Evolutionary conservation across 2,888 invertebrate genomes (phyloP).

Genomic region (Morpho achilles): DNA sequence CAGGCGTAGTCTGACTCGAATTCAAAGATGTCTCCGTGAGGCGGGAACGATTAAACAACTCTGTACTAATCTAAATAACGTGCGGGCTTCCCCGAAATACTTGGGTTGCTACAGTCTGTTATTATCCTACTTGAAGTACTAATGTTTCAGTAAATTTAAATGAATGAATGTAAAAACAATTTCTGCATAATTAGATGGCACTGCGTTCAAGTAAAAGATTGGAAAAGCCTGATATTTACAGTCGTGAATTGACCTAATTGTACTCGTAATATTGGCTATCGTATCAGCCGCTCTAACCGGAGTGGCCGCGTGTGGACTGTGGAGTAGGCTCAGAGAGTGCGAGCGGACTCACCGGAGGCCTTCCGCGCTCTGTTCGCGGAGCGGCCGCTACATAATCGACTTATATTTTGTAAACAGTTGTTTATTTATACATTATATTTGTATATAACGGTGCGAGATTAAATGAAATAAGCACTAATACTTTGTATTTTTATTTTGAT

Average conservation of each 20-base stretch:
- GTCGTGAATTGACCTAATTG: no score
- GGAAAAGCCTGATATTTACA: no score
- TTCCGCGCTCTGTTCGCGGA: constrained; percentile 46
- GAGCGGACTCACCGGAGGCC: constrained; percentile 43
- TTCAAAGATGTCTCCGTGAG: no score
- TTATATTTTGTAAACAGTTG: constrained; percentile 75
- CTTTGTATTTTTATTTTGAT: constrained; percentile 43
- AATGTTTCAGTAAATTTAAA: no score
- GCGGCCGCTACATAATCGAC: constrained; percentile 42
- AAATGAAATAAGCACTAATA: constrained; percentile 71
- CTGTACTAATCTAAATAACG: no score
- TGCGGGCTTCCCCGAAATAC: no score
- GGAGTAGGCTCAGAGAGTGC: background rate
- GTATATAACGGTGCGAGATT: constrained; percentile 74
- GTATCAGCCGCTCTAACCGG: background rate
- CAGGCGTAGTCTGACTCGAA: no score
- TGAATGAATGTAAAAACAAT: background rate
- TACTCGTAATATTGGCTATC: no score
- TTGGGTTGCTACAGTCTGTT: no score
- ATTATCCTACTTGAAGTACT: no score
- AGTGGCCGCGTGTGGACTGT: background rate
- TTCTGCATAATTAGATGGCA: background rate
- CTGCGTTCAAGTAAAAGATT: no score
- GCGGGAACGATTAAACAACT: no score
- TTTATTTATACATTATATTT: constrained; percentile 77